Base-by-base conservation (phyloP, 1,140 invertebrate species). In the Triops longicaudatus region DNA sequence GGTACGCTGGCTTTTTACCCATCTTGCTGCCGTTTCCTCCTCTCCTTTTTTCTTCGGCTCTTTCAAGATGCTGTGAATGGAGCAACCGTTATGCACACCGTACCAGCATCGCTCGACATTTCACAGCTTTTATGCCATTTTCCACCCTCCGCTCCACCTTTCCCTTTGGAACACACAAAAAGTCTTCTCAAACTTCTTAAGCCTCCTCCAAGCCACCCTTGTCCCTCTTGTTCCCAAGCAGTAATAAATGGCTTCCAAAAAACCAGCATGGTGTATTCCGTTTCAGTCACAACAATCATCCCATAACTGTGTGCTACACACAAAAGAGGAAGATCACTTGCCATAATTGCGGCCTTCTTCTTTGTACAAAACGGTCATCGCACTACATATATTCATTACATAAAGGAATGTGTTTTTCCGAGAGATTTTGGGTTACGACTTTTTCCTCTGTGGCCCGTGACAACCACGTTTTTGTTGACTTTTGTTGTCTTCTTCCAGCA, bases 11-110 rank as follows among this genome's bases (percentile, higher is more conserved):
- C 17, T 6, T 63, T 63, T 63, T 63, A 63, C 2, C 31, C 50
- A 63, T 63, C 50, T 22, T 63, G 10, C 22, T 37, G 2, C 31
- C 31, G 7, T 22, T 63, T 63, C 50, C 14, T 63, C 14, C 22
- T 63, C 50, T 14, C 50, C 50, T 2, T 2, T 14, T 17, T 2
- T 10, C 17, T 22, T 63, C 22, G 1, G 31, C 2, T 7, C 50
- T 6, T 63, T 63, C 14, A 63, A 63, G 50, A 63, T 63, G 50
- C 50, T 63, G 50, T 63, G 50, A 63, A 63, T 63, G 50, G 50
- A 63, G 50, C 22, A 63, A 22, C 50, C 50, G 50, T 63, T 63
- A 63, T 14, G 50, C 7, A 7, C 31, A 63, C 50, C 14, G 50
- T 6, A 63, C 50, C 50, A 63, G 50, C 50, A 63, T 63, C 50